Evolutionary conservation across 92 coral and sea anemone genomes (phyloP).

Genomic region (Desmophyllum pertusum): DNA sequence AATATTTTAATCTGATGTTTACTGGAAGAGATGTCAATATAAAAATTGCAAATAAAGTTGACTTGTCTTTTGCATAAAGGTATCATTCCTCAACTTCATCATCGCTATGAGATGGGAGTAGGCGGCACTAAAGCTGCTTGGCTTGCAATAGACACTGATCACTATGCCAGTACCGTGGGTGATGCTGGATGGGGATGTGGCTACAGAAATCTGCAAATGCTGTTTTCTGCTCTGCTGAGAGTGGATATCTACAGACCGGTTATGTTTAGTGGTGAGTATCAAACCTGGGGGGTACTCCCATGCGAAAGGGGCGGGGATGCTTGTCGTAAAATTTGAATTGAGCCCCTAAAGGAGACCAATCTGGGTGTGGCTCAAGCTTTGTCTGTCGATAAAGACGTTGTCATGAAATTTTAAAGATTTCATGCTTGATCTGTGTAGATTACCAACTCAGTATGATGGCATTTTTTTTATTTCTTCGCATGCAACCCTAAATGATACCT

Average conservation of each 20-base stretch:
- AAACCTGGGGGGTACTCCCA: no score
- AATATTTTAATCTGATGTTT: background rate
- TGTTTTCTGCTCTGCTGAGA: constrained; percentile 80
- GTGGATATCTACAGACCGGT: constrained; percentile 79
- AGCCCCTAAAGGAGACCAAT: no score
- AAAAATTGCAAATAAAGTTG: background rate
- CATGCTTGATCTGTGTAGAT: no score
- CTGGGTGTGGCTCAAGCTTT: no score
- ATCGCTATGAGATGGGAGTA: constrained; percentile 84
- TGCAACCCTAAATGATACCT: no score
- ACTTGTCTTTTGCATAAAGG: constrained; percentile 52
- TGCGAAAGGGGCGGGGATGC: no score
- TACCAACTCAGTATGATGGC: no score
- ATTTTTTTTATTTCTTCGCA: no score
- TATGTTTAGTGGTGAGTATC: constrained; percentile 70
- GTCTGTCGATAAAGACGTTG: no score
- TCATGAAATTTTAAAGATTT: no score
- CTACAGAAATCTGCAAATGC: constrained; percentile 95
- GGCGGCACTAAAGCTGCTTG: constrained; percentile 79
- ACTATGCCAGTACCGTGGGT: constrained; percentile 94
- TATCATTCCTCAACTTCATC: constrained; percentile 76
- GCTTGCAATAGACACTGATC: constrained; percentile 88
- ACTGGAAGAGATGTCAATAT: background rate
- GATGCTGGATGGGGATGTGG: constrained; percentile 99
- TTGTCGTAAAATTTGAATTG: no score